Conservation (phyloP, 37 sponge, comb jelly and placozoan species). For the Amphimedon queenslandica region DNA sequence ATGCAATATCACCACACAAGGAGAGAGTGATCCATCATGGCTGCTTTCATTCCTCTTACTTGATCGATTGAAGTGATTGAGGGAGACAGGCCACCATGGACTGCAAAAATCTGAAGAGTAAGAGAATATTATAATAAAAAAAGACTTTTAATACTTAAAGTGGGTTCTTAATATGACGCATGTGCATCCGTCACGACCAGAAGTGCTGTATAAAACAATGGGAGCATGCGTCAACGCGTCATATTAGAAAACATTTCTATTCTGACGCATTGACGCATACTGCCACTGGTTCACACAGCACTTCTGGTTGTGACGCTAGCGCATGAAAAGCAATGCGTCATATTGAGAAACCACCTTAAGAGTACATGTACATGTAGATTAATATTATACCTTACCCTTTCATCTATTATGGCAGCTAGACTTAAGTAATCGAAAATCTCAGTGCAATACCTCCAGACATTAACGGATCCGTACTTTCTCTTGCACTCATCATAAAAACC, state of each 20-base stretch:
- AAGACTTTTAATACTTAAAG: too few species aligned
- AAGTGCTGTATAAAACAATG: too few species aligned
- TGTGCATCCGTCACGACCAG: too few species aligned
- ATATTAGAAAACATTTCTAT: too few species aligned
- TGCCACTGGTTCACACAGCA: too few species aligned
- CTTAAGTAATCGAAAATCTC: slow-evolving; percentile 99
- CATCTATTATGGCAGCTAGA: slow-evolving; percentile 96
- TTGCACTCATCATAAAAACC: slow-evolving; percentile 99
- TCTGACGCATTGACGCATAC: too few species aligned
- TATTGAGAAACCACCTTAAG: background rate
- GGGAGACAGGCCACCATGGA: slow-evolving; percentile 99
- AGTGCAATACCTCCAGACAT: slow-evolving; percentile 99
- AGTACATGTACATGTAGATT: background rate
- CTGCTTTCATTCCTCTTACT: too few species aligned
- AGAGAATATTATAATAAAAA: too few species aligned
- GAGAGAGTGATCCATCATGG: too few species aligned
- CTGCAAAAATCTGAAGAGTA: slow-evolving; percentile 93
- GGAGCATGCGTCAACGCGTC: too few species aligned
- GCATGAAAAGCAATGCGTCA: background rate
- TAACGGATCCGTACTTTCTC: slow-evolving; percentile 97
- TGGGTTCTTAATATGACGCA: too few species aligned
- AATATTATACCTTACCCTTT: slow-evolving; percentile 50
- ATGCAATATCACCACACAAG: background rate
- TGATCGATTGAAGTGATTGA: slow-evolving; percentile 92
- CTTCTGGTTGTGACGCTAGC: too few species aligned